A percentile compares a stretch with the other conserved stretches of the same genome.
Conservation (phyloP, 92 coral and sea anemone species). For the Galaxea fascicularis region DNA sequence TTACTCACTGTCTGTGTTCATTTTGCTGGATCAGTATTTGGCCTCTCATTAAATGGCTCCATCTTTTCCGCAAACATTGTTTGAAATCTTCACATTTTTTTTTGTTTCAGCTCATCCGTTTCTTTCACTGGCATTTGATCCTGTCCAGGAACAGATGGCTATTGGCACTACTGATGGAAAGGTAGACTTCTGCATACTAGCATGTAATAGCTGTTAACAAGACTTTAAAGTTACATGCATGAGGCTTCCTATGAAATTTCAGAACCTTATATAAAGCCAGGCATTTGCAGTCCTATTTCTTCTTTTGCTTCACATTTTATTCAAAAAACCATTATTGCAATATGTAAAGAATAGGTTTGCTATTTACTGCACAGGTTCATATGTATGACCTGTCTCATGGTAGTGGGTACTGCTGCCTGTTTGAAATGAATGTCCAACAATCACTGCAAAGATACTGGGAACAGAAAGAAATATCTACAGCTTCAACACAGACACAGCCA, state of each 20-base stretch:
- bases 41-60: no score
- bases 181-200: conserved; percentile 44
- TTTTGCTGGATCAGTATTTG: no score
- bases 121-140: conserved; percentile 86
- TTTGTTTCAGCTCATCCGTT: conserved; percentile 83
- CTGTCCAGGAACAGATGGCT: conserved; percentile 78
- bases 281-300: no score
- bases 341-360: not conserved
- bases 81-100: not conserved
- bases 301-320: no score
- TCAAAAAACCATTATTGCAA: no score
- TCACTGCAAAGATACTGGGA: conserved; percentile 65
- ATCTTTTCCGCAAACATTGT: no score
- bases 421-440: conserved; percentile 71
- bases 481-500: conserved; percentile 25
- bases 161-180: conserved; percentile 94
- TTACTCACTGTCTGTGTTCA: no score
- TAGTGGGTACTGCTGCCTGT: conserved; percentile 72
- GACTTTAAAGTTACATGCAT: no score
- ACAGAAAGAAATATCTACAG: not conserved
- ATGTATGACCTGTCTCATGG: conserved; percentile 72
- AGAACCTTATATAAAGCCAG: not conserved
- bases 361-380: conserved; percentile 55
- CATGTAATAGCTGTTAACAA: no score
- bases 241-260: not conserved